These are phyloP conservation scores for Aotus griseimembra DNA, from an alignment of 2,797 vertebrate genomes.

Conservation along the genomic window DNA sequence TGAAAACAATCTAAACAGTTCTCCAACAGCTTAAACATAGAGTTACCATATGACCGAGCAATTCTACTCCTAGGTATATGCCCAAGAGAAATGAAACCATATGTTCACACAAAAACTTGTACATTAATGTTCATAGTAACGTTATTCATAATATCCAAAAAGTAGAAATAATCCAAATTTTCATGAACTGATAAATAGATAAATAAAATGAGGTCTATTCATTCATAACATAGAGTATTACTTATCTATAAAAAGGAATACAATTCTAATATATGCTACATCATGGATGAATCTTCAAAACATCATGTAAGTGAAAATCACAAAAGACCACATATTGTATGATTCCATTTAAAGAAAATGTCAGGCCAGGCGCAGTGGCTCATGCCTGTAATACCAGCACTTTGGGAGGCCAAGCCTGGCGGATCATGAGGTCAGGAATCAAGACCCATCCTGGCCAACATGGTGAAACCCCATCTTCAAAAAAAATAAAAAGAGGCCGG, in stretches of 20 bases:
- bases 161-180: not conserved
- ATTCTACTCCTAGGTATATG: not conserved
- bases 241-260: not conserved
- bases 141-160: not conserved
- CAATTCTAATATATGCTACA: not conserved
- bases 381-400: too few species aligned
- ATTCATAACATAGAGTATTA: not conserved
- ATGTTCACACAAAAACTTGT: not conserved
- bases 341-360: not conserved
- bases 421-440: too few species aligned
- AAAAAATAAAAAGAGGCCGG: too few species aligned
- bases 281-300: not conserved
- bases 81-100: conserved; percentile 8
- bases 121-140: not conserved
- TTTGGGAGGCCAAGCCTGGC: too few species aligned
- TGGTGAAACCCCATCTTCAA: too few species aligned
- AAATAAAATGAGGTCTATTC: not conserved
- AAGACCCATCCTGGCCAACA: too few species aligned
- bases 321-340: not conserved
- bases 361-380: too few species aligned
- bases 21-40: not conserved
- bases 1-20: conserved; percentile 26
- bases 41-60: not conserved
- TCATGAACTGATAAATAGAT: not conserved
- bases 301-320: not conserved